A percentile compares a stretch with the other conserved stretches of the same genome.
Evolutionary conservation across 2,797 vertebrate genomes (phyloP).

Genomic region (Tarsius wallacei): DNA sequence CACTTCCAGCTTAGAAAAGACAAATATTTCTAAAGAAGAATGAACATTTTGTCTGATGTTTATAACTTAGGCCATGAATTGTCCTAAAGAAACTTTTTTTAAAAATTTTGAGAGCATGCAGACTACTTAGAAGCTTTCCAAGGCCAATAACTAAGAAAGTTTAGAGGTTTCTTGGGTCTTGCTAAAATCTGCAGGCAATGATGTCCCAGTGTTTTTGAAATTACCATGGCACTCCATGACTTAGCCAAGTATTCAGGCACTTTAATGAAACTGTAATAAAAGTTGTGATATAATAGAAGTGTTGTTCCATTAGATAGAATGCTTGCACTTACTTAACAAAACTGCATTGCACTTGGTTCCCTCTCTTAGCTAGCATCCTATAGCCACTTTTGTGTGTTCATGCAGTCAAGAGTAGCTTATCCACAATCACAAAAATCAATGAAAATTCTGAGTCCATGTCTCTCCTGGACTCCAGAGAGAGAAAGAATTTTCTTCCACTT

Average conservation of each 20-base stretch:
- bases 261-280: background rate
- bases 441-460: background rate
- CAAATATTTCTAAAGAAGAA: background rate
- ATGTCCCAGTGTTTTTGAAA: background rate
- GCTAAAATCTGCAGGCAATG: background rate
- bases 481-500: background rate
- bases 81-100: background rate
- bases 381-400: background rate
- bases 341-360: background rate
- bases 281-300: background rate
- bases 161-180: too few relatives aligned
- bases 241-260: too few relatives aligned
- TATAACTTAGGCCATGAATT: background rate
- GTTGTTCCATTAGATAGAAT: background rate
- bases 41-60: background rate
- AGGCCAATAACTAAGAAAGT: background rate
- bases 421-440: background rate
- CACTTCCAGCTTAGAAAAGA: background rate
- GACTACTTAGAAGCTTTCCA: background rate
- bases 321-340: background rate
- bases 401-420: background rate
- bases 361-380: too few relatives aligned
- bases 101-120: background rate
- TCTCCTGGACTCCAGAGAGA: background rate
- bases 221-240: background rate